A percentile compares a stretch with the other conserved stretches of the same genome.
Conservation (phyloP, 2,113 vertebrate species). For the Pholis gunnellus region DNA sequence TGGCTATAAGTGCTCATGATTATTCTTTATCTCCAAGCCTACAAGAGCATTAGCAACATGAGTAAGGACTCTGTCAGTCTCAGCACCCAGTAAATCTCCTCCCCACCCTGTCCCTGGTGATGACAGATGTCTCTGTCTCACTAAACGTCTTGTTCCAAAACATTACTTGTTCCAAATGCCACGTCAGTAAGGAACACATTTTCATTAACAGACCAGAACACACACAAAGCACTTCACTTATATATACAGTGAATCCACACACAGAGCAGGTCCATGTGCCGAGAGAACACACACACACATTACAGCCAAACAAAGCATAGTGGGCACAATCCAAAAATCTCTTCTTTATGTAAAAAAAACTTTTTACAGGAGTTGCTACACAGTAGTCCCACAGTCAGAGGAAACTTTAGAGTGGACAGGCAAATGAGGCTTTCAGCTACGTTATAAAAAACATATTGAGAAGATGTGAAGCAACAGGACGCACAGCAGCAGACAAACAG, state of each 20-base stretch:
- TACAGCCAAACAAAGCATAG: conserved; percentile 26
- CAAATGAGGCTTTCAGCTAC: conserved; percentile 30
- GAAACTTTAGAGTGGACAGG: not conserved
- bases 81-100: conserved; percentile 57
- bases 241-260: conserved; percentile 17
- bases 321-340: conserved; percentile 23
- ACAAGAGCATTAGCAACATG: conserved; percentile 37
- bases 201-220: conserved; percentile 41
- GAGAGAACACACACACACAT: conserved; percentile 17
- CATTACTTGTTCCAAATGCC: conserved; percentile 40
- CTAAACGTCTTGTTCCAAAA: conserved; percentile 53
- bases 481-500: conserved; percentile 24
- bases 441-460: conserved; percentile 19
- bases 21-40: conserved; percentile 43
- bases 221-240: conserved; percentile 31
- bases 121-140: conserved; percentile 51
- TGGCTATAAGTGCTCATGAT: conserved; percentile 48
- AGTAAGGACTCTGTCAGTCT: conserved; percentile 46
- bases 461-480: conserved; percentile 34
- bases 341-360: conserved; percentile 34
- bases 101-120: conserved; percentile 59
- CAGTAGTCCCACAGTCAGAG: conserved; percentile 22
- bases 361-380: conserved; percentile 25
- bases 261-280: not conserved
- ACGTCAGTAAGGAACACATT: conserved; percentile 42